Percentiles rank a stretch among this genome's conserved stretches.
These are phyloP conservation scores for Characodon lateralis DNA, from an alignment of 2,797 vertebrate genomes.

Conservation along the genomic window DNA sequence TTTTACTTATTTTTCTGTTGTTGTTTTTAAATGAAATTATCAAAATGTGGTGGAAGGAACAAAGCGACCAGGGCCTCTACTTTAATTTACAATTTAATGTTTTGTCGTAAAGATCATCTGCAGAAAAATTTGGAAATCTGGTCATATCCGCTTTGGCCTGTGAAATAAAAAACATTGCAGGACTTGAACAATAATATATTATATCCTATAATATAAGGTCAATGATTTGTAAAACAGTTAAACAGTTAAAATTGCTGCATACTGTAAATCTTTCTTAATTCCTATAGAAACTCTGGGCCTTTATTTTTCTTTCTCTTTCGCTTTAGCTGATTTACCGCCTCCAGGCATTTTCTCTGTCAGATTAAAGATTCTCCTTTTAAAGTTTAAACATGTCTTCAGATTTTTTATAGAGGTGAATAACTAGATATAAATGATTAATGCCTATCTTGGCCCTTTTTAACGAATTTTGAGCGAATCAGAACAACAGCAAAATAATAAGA, in stretches of 20 bases:
- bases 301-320: constrained; percentile 20
- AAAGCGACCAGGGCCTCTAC: neutral
- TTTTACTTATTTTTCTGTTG: neutral
- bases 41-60: neutral
- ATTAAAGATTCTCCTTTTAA: constrained; percentile 56
- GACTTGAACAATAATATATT: neutral
- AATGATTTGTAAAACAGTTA: neutral
- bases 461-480: constrained; percentile 8
- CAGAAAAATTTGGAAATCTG: neutral
- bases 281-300: constrained; percentile 36
- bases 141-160: constrained; percentile 22
- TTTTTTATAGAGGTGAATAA: constrained; percentile 25
- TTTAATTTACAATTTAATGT: constrained; percentile 3
- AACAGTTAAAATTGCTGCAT: neutral
- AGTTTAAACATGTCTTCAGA: constrained; percentile 45
- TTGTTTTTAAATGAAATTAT: constrained; percentile 16
- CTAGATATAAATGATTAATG: constrained; percentile 3
- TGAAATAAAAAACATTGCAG: neutral
- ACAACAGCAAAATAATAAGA: constrained; percentile 25
- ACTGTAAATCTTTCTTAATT: constrained; percentile 15
- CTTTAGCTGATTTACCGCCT: constrained; percentile 44
- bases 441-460: constrained; percentile 9
- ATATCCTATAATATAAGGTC: neutral
- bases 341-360: constrained; percentile 44
- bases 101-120: neutral